Conservation (phyloP, 2,797 vertebrate species). For the Leucoraja ocellata region DNA sequence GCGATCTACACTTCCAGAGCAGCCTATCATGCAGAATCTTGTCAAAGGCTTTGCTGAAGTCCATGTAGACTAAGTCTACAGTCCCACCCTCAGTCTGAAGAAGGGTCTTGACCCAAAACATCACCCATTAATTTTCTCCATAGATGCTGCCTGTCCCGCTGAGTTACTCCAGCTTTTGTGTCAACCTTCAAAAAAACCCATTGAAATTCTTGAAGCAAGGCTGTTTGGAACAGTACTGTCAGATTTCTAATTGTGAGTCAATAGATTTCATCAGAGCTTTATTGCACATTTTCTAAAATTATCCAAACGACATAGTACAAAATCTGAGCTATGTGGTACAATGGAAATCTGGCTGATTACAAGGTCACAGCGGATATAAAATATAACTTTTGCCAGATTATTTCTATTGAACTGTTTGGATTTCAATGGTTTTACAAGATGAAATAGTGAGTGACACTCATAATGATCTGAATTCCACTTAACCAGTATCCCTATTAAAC, state of each 20-base stretch:
- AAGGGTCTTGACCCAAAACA: too few relatives aligned
- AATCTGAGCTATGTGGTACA: constrained; percentile 14
- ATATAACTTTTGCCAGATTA: not conserved
- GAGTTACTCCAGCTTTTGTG: too few relatives aligned
- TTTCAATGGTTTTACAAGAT: too few relatives aligned
- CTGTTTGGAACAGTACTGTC: not conserved
- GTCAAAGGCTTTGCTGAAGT: too few relatives aligned
- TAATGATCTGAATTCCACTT: not conserved
- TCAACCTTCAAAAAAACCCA: too few relatives aligned
- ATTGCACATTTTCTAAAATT: not conserved
- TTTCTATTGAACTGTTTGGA: not conserved
- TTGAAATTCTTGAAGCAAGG: too few relatives aligned
- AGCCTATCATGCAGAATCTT: too few relatives aligned
- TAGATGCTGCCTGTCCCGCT: too few relatives aligned
- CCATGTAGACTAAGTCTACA: too few relatives aligned
- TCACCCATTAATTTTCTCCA: too few relatives aligned
- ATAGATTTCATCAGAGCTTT: not conserved
- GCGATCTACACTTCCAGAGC: too few relatives aligned
- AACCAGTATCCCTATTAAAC: not conserved
- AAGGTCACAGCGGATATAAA: not conserved
- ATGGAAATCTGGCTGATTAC: not conserved
- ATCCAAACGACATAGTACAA: not conserved
- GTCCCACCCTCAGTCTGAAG: too few relatives aligned
- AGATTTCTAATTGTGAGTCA: not conserved
- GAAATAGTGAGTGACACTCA: not conserved